A percentile compares a stretch with the other conserved stretches of the same genome.
Conservation (phyloP, 2,888 invertebrate species). For the Trissolcus brochymenae region DNA sequence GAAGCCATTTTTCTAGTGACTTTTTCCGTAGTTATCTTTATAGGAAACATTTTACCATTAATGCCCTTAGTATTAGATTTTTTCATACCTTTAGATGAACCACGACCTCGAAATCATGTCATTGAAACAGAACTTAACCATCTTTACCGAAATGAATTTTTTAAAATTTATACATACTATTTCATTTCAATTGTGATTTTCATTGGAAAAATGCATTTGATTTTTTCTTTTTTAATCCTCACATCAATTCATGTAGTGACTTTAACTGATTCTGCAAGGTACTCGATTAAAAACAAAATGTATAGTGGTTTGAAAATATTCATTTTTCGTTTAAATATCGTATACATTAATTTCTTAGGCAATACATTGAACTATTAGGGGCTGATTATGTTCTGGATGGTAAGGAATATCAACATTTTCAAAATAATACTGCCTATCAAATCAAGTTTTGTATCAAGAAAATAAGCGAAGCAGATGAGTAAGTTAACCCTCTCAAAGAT, state of each 20-base stretch:
- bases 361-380: no score
- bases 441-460: no score
- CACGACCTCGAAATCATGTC: constrained; percentile 7
- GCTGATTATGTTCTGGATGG: no score
- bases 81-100: constrained; percentile 7
- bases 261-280: constrained; percentile 9
- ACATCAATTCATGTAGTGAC: constrained; percentile 7
- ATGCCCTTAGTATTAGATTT: constrained; percentile 3
- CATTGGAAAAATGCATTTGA: constrained; percentile 13
- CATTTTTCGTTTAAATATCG: not conserved
- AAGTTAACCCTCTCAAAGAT: no score
- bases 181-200: not conserved
- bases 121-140: constrained; percentile 10
- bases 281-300: not conserved
- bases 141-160: constrained; percentile 11
- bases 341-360: no score
- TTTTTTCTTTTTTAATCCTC: constrained; percentile 3
- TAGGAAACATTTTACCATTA: constrained; percentile 1
- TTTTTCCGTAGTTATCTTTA: not conserved
- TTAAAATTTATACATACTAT: constrained; percentile 5
- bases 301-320: no score
- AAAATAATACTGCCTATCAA: no score
- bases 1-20: not conserved
- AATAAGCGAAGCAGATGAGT: no score
- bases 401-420: no score